Evolutionary conservation across 2,797 vertebrate species (phyloP), one percentile per base, ranked within the genome.

Genomic region (Leuciscus waleckii): DNA sequence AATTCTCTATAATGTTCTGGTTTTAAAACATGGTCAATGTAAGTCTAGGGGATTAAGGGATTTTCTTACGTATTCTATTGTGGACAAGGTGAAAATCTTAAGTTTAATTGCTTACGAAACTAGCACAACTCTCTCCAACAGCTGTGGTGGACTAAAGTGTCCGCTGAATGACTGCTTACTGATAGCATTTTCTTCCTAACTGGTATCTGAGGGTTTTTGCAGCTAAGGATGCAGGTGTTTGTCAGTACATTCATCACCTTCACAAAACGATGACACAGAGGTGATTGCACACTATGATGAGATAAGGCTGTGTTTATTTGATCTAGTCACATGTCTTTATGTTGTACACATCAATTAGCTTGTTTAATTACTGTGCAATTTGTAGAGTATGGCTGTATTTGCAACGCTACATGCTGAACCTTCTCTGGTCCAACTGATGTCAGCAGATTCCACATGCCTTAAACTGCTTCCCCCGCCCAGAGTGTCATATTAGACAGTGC

Each of bases 401-500:
- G 63, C 26, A 32, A 43, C 9, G 0, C 23, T 26, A 70, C 49
- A 79, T 56, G 37, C 21, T 17, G 2, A 71, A 51, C n/a, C 37
- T 32, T 82, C 69, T 46, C 37, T 0, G 2, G 17, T 85, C 63
- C 16, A 77, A 29, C 54, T n/a, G 14, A 61, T 51, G 29, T 85
- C 76, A 85, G 68, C 76, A 63, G 29, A 84, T 79, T 70, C 7
- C 17, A 43, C 32, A 69, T 69, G 43, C 16, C 46, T 79, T 43
- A 84, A 61, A 71, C 37, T 70, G 4, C 2, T 43, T 54, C 54
- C 73, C 56, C 56, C 3, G 1, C 54, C 9, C 54, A 63, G n/a
- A n/a, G 65, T 71, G 63, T 54, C 41, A 71, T 71, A 32, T 79
- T 54, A 84, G 46, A 84, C 75, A 78, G 71, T 46, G 65, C 37